These are phyloP conservation scores for Cherax quadricarinatus DNA, from an alignment of 1,140 invertebrate genomes.

Conservation along the genomic window DNA sequence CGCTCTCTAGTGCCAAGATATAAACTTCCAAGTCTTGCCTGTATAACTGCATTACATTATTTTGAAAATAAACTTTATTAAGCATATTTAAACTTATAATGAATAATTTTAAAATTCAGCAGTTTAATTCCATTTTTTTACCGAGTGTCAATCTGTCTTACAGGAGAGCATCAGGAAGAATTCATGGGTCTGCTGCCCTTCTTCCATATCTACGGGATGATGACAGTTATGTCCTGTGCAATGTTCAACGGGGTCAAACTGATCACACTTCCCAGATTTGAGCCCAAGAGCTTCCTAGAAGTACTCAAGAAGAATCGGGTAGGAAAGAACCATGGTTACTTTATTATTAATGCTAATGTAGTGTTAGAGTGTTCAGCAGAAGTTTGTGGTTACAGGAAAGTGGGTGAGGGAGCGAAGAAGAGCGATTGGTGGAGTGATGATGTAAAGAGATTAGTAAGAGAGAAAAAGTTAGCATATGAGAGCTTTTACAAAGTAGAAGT, in stretches of 20 bases:
- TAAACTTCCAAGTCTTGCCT: too few species aligned
- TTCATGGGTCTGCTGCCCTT: conserved; percentile 84
- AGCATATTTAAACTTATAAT: background rate
- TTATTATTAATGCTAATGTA: background rate
- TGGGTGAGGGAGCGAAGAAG: too few species aligned
- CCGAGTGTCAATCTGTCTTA: background rate
- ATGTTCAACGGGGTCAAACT: conserved; percentile 76
- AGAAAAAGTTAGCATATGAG: too few species aligned
- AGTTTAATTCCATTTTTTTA: too few species aligned
- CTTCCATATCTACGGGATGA: conserved; percentile 90
- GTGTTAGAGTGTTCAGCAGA: too few species aligned
- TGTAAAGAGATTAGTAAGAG: too few species aligned
- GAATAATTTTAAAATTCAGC: too few species aligned
- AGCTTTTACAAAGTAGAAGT: too few species aligned
- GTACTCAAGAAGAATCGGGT: conserved; percentile 77
- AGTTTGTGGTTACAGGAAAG: too few species aligned
- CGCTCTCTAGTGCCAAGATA: too few species aligned
- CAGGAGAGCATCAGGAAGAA: conserved; percentile 79
- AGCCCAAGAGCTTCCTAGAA: conserved; percentile 76
- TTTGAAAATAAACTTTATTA: background rate
- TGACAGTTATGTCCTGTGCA: conserved; percentile 75
- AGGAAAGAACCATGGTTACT: background rate
- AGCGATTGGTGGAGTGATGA: too few species aligned
- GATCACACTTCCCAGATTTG: conserved; percentile 77
- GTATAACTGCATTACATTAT: background rate